Evolutionary conservation across 1,140 invertebrate genomes (phyloP), one percentile per base, ranked within the genome.

Genomic region (Homarus americanus): DNA sequence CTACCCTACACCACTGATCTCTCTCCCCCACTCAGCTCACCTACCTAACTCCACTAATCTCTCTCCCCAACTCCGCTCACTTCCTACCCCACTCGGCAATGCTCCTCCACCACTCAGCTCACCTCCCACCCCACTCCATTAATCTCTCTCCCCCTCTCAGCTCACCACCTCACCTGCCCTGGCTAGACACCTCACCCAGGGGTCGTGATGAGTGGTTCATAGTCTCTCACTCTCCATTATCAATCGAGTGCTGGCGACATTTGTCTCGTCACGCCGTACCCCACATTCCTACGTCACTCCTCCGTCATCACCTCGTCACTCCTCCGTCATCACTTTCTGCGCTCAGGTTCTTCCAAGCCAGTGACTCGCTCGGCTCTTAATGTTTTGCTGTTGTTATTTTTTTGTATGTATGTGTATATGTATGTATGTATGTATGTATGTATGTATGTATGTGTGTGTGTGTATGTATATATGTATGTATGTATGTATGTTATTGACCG

Each of bases 391-490:
- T 72, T 10, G n/a, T 28, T 12, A 20, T 72, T 28, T 72, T 0
- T 72, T 1, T 20, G 10, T n/a, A 72, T 75, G 10, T 12, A 72
- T 72, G n/a, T 72, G 0, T 72, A n/a, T 72, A 34, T 72, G n/a
- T 72, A 72, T 72, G 2, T 72, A 72, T 72, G n/a, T 72, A 72
- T 72, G n/a, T 72, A 72, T 72, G 2, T 72, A 72, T 72, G n/a
- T 72, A 12, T 72, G 1, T 72, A 72, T 72, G 2, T 72, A 12
- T 12, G 2, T 72, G 1, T 72, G 2, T 72, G n/a, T 72, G n/a
- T 28, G 0, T 34, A 72, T 28, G 10, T n/a, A 72, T 72, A 72
- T 72, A 36, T 75, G 32, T 17, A 7, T n/a, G n/a, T n/a, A n/a
- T n/a, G n/a, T n/a, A n/a, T n/a, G n/a, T n/a, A n/a, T n/a, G n/a